A percentile compares a stretch with the other conserved stretches of the same genome.
phyloP scores from a whole-genome alignment of 2,888 invertebrate genomes.

The Tachina fera region DNA sequence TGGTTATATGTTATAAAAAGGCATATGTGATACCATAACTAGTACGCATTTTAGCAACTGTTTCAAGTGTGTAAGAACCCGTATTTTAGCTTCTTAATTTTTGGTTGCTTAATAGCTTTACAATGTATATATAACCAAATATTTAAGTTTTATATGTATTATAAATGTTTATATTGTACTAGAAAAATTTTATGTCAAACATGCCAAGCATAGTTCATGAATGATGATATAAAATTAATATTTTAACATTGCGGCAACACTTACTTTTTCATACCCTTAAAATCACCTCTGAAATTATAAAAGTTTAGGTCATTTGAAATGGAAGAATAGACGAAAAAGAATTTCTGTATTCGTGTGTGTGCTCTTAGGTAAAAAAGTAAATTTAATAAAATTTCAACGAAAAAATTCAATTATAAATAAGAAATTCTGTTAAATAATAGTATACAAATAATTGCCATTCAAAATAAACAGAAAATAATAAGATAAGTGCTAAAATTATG shows the following conservation, averaged over 20 bases:
- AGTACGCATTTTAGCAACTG: too few relatives aligned
- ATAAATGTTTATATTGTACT: too few relatives aligned
- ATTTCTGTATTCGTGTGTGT: conserved; percentile 81
- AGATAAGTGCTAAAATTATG: conserved; percentile 56
- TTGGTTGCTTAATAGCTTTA: too few relatives aligned
- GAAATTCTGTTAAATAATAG: conserved; percentile 59
- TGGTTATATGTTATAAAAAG: too few relatives aligned
- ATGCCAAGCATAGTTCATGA: background rate
- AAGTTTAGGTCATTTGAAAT: conserved; percentile 68
- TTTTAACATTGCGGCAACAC: conserved; percentile 17
- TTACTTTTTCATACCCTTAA: too few relatives aligned
- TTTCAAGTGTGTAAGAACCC: too few relatives aligned
- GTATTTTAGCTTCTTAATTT: too few relatives aligned
- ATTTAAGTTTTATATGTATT: too few relatives aligned
- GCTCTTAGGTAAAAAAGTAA: conserved; percentile 77
- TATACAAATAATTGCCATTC: conserved; percentile 49
- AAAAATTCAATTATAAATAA: conserved; percentile 67
- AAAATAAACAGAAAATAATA: conserved; percentile 57
- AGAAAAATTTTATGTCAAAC: too few relatives aligned
- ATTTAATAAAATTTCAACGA: conserved; percentile 73
- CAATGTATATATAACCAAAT: too few relatives aligned
- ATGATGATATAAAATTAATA: background rate
- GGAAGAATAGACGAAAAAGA: conserved; percentile 78
- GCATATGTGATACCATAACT: too few relatives aligned
- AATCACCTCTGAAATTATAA: background rate